Evolutionary conservation across 2,797 vertebrate genomes (phyloP).

Genomic region (Molossus molossus): DNA sequence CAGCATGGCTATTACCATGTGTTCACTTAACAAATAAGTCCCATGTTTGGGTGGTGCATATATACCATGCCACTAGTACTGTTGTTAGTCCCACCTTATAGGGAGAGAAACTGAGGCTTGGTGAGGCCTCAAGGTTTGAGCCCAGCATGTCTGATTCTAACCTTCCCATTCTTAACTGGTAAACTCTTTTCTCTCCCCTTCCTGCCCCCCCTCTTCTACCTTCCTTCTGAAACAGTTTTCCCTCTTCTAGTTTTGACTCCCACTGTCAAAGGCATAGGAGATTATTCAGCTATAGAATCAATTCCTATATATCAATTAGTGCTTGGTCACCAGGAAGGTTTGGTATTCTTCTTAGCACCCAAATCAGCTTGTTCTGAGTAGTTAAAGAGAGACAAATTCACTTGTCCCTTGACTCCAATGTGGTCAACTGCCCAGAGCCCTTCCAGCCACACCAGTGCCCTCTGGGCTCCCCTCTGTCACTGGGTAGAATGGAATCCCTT

Average conservation of each 20-base stretch:
- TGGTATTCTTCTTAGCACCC: neutral
- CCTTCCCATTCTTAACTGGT: neutral
- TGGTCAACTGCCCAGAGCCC: neutral
- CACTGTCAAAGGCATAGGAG: neutral
- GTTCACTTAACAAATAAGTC: neutral
- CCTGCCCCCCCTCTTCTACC: neutral
- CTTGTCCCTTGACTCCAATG: neutral
- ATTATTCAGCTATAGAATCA: neutral
- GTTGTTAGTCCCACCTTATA: neutral
- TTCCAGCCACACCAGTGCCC: neutral
- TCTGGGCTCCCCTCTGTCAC: neutral
- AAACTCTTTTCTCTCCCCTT: neutral
- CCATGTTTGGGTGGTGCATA: neutral
- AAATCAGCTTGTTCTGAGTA: neutral
- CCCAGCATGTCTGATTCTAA: neutral
- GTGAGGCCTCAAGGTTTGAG: neutral
- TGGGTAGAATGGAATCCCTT: neutral
- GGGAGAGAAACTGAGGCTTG: neutral
- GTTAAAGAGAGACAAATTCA: neutral
- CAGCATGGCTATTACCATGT: neutral
- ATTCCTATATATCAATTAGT: neutral
- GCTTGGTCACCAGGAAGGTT: neutral
- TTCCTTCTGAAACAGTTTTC: slow-evolving; percentile 9
- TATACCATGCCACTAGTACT: neutral
- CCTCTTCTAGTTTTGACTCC: neutral